These are phyloP conservation scores for Ptiloglossa arizonensis DNA, from an alignment of 1,140 invertebrate genomes.

Conservation along the genomic window DNA sequence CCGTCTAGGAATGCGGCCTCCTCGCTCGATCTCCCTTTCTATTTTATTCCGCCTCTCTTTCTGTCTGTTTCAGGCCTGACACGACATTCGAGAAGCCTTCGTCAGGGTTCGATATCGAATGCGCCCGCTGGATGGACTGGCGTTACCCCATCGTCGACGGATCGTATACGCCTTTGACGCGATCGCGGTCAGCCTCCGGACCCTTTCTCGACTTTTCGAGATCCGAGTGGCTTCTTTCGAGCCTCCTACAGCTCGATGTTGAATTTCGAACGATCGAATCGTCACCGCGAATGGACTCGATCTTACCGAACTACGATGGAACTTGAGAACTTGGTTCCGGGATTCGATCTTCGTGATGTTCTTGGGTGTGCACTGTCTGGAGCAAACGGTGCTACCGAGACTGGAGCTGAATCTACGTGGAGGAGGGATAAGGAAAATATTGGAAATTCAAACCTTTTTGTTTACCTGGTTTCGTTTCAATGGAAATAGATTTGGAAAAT, in stretches of 20 bases:
- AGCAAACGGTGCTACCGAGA: too few species aligned
- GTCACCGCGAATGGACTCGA: too few species aligned
- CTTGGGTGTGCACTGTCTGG: too few species aligned
- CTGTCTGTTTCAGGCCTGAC: constrained; percentile 33
- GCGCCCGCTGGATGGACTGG: constrained; percentile 37
- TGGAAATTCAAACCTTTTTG: too few species aligned
- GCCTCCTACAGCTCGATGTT: too few species aligned
- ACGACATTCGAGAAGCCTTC: constrained; percentile 65
- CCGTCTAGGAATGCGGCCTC: constrained; percentile 76
- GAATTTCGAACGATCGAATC: not conserved
- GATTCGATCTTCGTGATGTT: too few species aligned
- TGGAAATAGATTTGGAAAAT: too few species aligned
- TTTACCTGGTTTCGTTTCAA: too few species aligned
- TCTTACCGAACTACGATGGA: too few species aligned
- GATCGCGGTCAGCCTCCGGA: constrained; percentile 31
- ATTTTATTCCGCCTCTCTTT: constrained; percentile 46
- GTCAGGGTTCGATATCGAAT: constrained; percentile 55
- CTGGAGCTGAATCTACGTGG: too few species aligned
- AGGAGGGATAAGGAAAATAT: too few species aligned
- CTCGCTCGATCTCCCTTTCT: constrained; percentile 45
- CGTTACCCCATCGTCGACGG: constrained; percentile 37
- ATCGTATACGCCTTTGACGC: constrained; percentile 57
- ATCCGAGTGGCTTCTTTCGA: not conserved
- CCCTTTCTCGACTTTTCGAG: constrained; percentile 50
- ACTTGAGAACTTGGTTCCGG: too few species aligned